A percentile compares a stretch with the other conserved stretches of the same genome.
Evolutionary conservation across 2,797 vertebrate genomes (phyloP).

Genomic region (Brachymystax lenok): DNA sequence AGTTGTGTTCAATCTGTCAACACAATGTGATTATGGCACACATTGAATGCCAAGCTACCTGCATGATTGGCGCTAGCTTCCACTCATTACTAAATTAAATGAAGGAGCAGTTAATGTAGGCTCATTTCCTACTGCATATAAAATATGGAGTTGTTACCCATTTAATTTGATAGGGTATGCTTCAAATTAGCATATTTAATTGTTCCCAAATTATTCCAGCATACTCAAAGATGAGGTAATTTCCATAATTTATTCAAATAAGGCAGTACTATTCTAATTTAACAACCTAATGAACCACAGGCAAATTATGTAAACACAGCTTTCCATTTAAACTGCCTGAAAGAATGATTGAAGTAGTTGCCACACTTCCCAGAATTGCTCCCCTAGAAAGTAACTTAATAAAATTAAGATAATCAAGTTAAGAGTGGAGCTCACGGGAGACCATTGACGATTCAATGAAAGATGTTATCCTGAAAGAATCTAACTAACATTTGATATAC

Average conservation of each 20-base stretch:
- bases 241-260: constrained; percentile 68
- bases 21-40: constrained; percentile 37
- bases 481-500: not conserved
- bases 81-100: constrained; percentile 21
- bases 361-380: constrained; percentile 53
- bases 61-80: constrained; percentile 8
- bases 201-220: constrained; percentile 56
- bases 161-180: constrained; percentile 56
- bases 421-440: constrained; percentile 22
- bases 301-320: constrained; percentile 42
- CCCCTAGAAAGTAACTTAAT: constrained; percentile 41
- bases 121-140: constrained; percentile 51
- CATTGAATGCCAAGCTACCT: constrained; percentile 48
- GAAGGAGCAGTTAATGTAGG: constrained; percentile 46
- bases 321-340: constrained; percentile 50
- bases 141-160: constrained; percentile 52
- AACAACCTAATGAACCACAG: constrained; percentile 55
- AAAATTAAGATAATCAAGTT: constrained; percentile 46
- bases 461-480: not conserved
- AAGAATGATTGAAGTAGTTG: constrained; percentile 50
- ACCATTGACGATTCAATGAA: constrained; percentile 22
- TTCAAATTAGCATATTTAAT: constrained; percentile 64
- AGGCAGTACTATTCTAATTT: constrained; percentile 55
- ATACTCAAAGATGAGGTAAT: constrained; percentile 58
- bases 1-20: not conserved